Conservation (phyloP, 2,113 vertebrate species). For the Apteryx mantelli region DNA sequence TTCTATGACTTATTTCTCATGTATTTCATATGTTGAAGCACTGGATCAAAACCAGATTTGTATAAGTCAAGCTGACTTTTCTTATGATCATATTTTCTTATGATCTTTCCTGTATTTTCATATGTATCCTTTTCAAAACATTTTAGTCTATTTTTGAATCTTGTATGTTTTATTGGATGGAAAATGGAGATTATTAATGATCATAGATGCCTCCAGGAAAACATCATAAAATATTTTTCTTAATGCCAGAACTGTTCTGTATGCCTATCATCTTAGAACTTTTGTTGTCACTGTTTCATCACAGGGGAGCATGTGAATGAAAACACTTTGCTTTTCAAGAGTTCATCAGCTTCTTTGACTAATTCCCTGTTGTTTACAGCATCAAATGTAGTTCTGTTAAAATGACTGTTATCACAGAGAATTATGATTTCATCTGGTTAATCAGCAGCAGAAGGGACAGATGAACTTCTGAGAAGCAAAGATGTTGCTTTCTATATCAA, state of each 20-base stretch:
- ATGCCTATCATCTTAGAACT: neutral
- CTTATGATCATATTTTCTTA: neutral
- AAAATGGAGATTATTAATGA: neutral
- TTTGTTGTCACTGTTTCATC: neutral
- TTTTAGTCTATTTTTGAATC: neutral
- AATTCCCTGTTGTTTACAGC: neutral
- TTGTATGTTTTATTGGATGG: neutral
- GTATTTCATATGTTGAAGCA: neutral
- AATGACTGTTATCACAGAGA: neutral
- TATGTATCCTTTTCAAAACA: neutral
- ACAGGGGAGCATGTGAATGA: neutral
- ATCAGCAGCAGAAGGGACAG: neutral
- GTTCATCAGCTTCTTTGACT: neutral
- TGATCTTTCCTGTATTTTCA: neutral
- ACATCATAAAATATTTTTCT: neutral
- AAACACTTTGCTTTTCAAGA: constrained; percentile 4
- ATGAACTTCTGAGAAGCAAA: constrained; percentile 33
- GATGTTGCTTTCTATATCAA: constrained; percentile 15
- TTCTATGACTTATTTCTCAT: neutral
- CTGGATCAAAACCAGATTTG: neutral
- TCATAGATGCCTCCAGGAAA: neutral
- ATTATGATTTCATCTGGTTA: constrained; percentile 4
- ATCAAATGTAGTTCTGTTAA: constrained; percentile 9
- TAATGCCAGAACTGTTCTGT: neutral
- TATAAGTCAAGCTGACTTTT: neutral